Percentiles rank a stretch among this genome's conserved stretches.
Evolutionary conservation across 2,113 vertebrate species (phyloP).

Genomic region (Prionailurus bengalensis): DNA sequence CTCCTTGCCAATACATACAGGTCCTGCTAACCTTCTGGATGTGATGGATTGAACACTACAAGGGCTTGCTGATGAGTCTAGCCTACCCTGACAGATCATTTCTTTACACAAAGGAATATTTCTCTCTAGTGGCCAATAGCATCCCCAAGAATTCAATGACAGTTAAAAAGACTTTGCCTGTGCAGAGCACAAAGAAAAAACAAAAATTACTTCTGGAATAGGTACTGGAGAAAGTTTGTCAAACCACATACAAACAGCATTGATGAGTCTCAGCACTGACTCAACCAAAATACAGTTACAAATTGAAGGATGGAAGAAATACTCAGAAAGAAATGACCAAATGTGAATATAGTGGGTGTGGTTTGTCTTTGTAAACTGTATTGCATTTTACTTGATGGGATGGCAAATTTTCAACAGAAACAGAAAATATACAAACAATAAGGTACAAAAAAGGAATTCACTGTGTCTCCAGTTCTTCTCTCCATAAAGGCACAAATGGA

Average conservation of each 20-base stretch:
- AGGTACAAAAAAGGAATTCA: conserved; percentile 38
- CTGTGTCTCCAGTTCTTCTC: not conserved
- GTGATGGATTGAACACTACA: not conserved
- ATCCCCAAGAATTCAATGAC: not conserved
- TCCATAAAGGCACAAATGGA: not conserved
- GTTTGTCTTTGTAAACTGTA: not conserved
- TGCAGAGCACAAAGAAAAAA: not conserved
- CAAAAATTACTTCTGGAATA: not conserved
- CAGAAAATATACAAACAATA: conserved; percentile 44
- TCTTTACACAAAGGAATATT: conserved; percentile 1
- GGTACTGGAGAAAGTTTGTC: not conserved
- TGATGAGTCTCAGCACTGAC: not conserved
- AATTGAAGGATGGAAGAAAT: not conserved
- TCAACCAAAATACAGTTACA: not conserved
- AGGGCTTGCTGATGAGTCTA: not conserved
- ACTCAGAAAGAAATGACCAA: conserved; percentile 1
- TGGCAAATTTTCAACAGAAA: conserved; percentile 28
- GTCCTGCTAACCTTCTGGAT: not conserved
- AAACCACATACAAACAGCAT: not conserved
- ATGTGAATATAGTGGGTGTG: not conserved
- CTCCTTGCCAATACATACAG: not conserved
- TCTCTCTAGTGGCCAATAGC: not conserved
- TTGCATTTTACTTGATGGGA: conserved; percentile 6
- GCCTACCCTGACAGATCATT: not conserved
- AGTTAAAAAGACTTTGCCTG: conserved; percentile 1